Evolutionary conservation across 1,140 invertebrate species (phyloP), one percentile per base, ranked within the genome.

Genomic region (Spodoptera frugiperda): DNA sequence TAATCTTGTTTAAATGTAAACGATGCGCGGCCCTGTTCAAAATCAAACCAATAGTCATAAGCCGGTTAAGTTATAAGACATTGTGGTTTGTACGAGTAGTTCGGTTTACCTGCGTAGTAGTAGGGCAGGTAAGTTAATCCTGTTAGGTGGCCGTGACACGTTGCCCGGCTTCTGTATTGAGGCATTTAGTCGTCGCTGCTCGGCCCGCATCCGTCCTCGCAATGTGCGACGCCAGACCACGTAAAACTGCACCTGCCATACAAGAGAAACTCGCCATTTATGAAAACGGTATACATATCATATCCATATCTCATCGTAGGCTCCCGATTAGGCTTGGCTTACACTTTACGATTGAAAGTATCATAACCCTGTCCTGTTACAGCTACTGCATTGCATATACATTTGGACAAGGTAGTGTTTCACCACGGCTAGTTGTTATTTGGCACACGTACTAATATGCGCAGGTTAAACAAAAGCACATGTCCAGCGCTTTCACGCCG

Each of bases 121-220:
- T 92, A 84, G 92, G 90, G 86, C 89, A 88, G 89, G 91, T 92
- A 82, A 82, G 81, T 71, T 85, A 93, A 93, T 93, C 92, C 92
- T 91, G 92, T 93, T 93, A 93, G 90, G 83, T 93, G 92, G 87
- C 92, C 92, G 88, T 93, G 91, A 94, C 92, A 91, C 86, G 89
- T 85, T 91, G 86, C 84, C 87, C 86, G 91, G 89, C 87, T 91
- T 91, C 86, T 88, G 81, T 82, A 73, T 78, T 44, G 80, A 86
- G 82, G 81, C 83, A 87, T 87, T 87, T 84, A 80, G 82, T 87
- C 85, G 87, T 83, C 85, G 82, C 76, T 76, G 80, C 82, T 87
- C 85, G 84, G 78, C 78, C 81, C 82, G 89, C 83, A 90, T 89
- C 83, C 86, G 84, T 86, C 83, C 82, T 82, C 83, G 85, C 87